Percentiles rank a stretch among this genome's conserved stretches.
phyloP scores from a whole-genome alignment of 1,140 invertebrate genomes.

The Polypedilum pembai region DNA sequence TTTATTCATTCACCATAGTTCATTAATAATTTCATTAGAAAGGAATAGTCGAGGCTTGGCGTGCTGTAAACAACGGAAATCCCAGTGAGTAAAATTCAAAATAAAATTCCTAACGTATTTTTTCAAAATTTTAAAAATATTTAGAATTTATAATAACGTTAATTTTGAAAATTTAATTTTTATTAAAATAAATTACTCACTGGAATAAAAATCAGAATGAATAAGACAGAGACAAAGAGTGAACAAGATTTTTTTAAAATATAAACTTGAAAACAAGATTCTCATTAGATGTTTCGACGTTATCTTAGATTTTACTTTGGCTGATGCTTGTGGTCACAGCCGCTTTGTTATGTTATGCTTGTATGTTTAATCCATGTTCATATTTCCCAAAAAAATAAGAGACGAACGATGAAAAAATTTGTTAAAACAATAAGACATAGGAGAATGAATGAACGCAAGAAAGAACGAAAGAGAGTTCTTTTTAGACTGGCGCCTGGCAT shows the following conservation, averaged over 20 bases:
- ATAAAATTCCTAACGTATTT: neutral
- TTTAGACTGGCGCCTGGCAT: neutral
- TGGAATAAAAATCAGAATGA: neutral
- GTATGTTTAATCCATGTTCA: neutral
- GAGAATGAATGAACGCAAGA: neutral
- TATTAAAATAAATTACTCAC: neutral
- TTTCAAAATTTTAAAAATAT: neutral
- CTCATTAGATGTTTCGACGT: slow-evolving; percentile 16
- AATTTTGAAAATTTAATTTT: no score
- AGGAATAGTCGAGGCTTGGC: neutral
- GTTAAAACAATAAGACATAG: slow-evolving; percentile 22
- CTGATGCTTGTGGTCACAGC: slow-evolving; percentile 15
- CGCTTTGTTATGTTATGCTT: neutral
- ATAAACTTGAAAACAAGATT: slow-evolving; percentile 4
- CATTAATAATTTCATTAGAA: slow-evolving; percentile 14
- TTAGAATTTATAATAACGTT: neutral
- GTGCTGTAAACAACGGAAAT: neutral
- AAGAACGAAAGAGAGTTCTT: neutral
- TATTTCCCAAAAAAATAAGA: neutral
- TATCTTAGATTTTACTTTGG: slow-evolving; percentile 20
- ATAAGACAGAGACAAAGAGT: neutral
- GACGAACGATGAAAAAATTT: slow-evolving; percentile 16
- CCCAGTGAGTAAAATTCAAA: neutral
- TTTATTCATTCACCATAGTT: neutral
- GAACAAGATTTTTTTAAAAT: slow-evolving; percentile 13